Percentiles rank a stretch among this genome's conserved stretches.
Evolutionary conservation across 2,797 vertebrate species (phyloP).

Genomic region (Danio albolineatus): DNA sequence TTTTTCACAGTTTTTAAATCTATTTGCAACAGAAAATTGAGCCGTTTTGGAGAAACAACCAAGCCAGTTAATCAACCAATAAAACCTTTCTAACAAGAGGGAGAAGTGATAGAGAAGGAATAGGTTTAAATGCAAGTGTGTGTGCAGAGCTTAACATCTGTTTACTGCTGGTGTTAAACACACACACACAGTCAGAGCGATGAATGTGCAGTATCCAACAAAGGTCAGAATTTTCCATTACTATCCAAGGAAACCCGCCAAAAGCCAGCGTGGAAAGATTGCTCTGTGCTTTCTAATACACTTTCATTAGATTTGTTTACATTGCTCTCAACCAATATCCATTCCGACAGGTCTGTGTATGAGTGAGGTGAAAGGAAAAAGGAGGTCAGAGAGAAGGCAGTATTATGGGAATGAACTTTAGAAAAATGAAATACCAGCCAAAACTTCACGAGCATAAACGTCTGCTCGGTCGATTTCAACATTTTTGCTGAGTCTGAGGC

Average conservation of each 20-base stretch:
- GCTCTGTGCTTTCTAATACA: conserved; percentile 34
- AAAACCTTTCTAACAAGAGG: neutral
- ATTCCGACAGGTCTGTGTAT: conserved; percentile 26
- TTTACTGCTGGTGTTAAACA: neutral
- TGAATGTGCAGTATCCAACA: conserved; percentile 36
- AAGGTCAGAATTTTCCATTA: conserved; percentile 53
- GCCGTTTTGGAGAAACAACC: neutral
- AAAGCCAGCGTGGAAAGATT: conserved; percentile 32
- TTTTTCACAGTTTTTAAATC: neutral
- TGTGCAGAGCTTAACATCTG: conserved; percentile 21
- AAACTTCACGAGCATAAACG: neutral
- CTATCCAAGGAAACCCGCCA: conserved; percentile 32
- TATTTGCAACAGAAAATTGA: neutral
- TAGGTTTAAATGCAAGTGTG: neutral
- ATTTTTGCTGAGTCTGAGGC: neutral
- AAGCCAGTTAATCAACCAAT: conserved; percentile 19
- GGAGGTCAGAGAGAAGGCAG: conserved; percentile 10
- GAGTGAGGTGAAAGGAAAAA: conserved; percentile 20
- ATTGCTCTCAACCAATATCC: conserved; percentile 44
- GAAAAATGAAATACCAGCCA: conserved; percentile 28
- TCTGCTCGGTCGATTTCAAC: conserved; percentile 6
- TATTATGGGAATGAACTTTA: conserved; percentile 12
- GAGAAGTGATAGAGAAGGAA: neutral
- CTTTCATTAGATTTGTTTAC: conserved; percentile 54
- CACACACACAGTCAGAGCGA: conserved; percentile 5